Evolutionary conservation across 2,888 invertebrate species (phyloP).

Genomic region (Aleiodes testaceus): DNA sequence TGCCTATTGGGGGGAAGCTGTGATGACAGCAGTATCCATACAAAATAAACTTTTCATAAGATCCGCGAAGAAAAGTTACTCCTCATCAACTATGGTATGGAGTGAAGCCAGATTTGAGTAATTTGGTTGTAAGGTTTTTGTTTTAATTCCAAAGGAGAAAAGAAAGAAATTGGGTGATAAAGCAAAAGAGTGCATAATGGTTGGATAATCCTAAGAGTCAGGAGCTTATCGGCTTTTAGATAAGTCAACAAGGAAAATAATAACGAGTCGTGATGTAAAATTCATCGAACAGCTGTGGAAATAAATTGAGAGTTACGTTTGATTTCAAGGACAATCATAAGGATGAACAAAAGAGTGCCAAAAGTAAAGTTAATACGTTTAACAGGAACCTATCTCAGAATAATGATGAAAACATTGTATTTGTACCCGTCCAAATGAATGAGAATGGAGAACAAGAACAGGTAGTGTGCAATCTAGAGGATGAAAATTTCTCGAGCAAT

Average conservation of each 20-base stretch:
- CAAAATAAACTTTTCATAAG: constrained; percentile 51
- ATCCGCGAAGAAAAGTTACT: background rate
- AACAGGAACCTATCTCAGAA: too few species aligned
- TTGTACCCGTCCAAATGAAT: too few species aligned
- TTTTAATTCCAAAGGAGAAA: background rate
- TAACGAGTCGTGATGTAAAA: constrained; percentile 49
- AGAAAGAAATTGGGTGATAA: constrained; percentile 51
- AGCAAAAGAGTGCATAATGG: constrained; percentile 47
- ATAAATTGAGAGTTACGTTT: background rate
- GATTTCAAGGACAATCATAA: background rate
- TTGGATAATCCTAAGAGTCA: constrained; percentile 50
- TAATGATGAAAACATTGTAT: too few species aligned
- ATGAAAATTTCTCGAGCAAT: too few species aligned
- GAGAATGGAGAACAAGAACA: too few species aligned
- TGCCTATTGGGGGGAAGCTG: constrained; percentile 60
- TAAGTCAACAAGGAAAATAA: constrained; percentile 46
- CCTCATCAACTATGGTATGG: too few species aligned
- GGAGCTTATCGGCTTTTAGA: constrained; percentile 56
- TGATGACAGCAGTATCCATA: constrained; percentile 52
- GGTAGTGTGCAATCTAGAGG: too few species aligned
- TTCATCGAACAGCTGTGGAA: constrained; percentile 39
- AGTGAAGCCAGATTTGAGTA: too few species aligned
- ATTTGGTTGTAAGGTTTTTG: too few species aligned
- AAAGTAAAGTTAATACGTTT: too few species aligned
- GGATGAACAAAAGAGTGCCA: background rate